Percentiles rank a stretch among this genome's conserved stretches.
phyloP scores from a whole-genome alignment of 2,888 invertebrate genomes.

The Zaprionus obscuricornis region DNA sequence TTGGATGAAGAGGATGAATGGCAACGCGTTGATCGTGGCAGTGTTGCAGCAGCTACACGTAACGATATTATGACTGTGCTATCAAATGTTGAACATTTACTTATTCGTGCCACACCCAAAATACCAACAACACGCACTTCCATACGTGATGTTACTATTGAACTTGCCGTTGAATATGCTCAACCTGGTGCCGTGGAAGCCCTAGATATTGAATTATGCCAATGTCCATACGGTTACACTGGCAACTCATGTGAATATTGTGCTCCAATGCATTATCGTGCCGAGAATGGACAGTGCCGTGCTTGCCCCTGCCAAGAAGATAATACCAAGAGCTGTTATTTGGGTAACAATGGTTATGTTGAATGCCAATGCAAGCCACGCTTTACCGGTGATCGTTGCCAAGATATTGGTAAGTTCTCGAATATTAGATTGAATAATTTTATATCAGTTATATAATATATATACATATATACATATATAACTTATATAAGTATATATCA shows the following conservation, averaged over 20 bases:
- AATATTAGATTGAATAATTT: not conserved
- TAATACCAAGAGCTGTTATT: conserved; percentile 77
- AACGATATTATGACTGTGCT: conserved; percentile 93
- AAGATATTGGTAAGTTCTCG: conserved; percentile 84
- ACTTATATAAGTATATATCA: too few relatives aligned
- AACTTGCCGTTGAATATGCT: conserved; percentile 86
- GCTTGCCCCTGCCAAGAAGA: conserved; percentile 88
- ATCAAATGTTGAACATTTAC: conserved; percentile 91
- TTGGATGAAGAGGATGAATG: conserved; percentile 89
- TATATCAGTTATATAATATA: too few relatives aligned
- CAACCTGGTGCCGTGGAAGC: conserved; percentile 87
- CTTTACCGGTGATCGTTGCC: conserved; percentile 88
- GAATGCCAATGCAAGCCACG: conserved; percentile 89
- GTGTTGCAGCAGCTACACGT: conserved; percentile 87
- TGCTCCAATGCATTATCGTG: conserved; percentile 88
- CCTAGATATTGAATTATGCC: conserved; percentile 92
- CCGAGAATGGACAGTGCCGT: conserved; percentile 84
- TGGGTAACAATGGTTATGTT: conserved; percentile 87
- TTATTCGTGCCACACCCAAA: conserved; percentile 92
- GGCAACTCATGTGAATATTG: conserved; percentile 94
- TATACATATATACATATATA: too few relatives aligned
- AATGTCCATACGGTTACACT: conserved; percentile 91
- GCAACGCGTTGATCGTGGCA: conserved; percentile 85
- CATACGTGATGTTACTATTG: conserved; percentile 93
- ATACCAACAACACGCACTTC: conserved; percentile 84